Percentiles rank a stretch among this genome's conserved stretches.
Conservation (phyloP, 2,113 vertebrate species). For the Petrocephalus microphthalmus region DNA sequence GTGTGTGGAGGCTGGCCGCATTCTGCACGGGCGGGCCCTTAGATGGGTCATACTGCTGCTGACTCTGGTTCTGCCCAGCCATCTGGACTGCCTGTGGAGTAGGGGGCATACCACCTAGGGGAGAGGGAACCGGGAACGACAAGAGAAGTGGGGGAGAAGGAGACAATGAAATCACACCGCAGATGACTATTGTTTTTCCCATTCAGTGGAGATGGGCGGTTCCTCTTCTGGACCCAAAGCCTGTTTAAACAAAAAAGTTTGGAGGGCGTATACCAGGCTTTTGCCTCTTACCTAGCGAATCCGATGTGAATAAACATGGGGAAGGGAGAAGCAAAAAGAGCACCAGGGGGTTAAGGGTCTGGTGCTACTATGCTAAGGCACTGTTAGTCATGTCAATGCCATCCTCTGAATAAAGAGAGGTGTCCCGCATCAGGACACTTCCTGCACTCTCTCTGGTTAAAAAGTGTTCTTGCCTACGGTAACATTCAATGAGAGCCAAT, state of each 20-base stretch:
- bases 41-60: conserved; percentile 79
- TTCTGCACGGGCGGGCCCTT: conserved; percentile 84
- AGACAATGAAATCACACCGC: background rate
- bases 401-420: background rate
- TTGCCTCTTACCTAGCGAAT: background rate
- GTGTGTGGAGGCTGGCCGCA: conserved; percentile 69
- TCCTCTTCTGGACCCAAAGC: background rate
- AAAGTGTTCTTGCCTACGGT: too few relatives aligned
- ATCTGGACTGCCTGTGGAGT: conserved; percentile 67
- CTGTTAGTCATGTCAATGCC: conserved; percentile 16
- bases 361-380: background rate
- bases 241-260: background rate
- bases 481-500: too few relatives aligned
- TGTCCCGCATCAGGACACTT: background rate
- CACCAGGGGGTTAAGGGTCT: background rate
- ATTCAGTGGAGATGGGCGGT: background rate
- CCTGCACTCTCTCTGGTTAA: background rate
- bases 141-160: background rate
- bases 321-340: background rate
- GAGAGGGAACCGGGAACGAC: conserved; percentile 38
- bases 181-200: background rate
- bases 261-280: background rate
- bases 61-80: conserved; percentile 71
- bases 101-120: conserved; percentile 72
- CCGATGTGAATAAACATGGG: background rate